Evolutionary conservation across 1,140 invertebrate species (phyloP), one percentile per base, ranked within the genome.

Genomic region (Ceratina calcarata): DNA sequence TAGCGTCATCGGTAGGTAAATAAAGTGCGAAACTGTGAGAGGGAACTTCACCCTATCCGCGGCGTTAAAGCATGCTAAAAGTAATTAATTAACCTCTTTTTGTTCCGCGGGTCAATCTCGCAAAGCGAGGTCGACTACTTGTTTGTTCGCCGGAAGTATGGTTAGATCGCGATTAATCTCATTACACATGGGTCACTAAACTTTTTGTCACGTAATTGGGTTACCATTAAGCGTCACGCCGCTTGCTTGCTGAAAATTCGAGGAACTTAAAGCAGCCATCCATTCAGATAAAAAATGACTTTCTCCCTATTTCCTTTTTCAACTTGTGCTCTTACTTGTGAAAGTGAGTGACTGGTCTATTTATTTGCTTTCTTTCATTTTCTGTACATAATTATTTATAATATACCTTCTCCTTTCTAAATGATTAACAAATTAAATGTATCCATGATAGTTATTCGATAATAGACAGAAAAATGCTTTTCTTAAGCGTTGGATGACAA

Each of bases 41-140:
- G 45, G 8, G 18, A 74, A 66, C 32, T 73, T 73, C 53, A 18
- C 18, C 0, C 8, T 72, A 58, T 58, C 32, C 20, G 32, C 49
- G 16, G 32, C 32, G 32, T 6, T 6, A 24, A 51, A 51, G 13
- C 53, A 16, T 51, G 70, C 62, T 73, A 64, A 79, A 79, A 79
- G 77, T 79, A 79, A 79, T 79, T 79, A 79, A 79, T 79, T 79
- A 79, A 79, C 70, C 70, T 32, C 53, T 79, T 79, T 79, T 79
- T 79, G 77, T 51, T 51, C 24, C 2, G 13, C 15, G n/a, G 68
- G 69, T 78, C 77, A 74, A 79, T 74, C 55, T 27, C 70, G 70
- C 32, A 6, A 37, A 37, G 53, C 62, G 53, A 60, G 74, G 55
- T 66, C 69, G 53, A 79, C 77, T 37, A 37, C 32, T 79, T 74